These are phyloP conservation scores for Anthopleura xanthogrammica DNA, from an alignment of 92 coral and sea anemone genomes.

Conservation along the genomic window DNA sequence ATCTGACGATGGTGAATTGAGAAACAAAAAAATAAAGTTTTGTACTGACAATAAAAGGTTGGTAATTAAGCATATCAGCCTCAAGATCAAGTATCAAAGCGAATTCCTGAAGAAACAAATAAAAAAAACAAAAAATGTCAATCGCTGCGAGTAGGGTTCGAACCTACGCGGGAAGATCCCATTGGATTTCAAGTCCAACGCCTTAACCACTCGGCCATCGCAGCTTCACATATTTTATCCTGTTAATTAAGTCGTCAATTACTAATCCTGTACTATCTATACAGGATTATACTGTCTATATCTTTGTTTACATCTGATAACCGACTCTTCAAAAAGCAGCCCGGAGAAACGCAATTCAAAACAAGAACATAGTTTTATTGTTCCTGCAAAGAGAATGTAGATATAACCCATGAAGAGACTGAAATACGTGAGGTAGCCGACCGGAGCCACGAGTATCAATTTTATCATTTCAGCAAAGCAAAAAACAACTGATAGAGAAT, in stretches of 20 bases:
- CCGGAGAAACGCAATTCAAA: background rate
- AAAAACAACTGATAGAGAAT: background rate
- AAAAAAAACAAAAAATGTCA: background rate
- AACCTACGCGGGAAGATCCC: constrained; percentile 99
- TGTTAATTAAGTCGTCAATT: background rate
- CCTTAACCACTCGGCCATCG: constrained; percentile 99
- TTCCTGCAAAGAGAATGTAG: background rate
- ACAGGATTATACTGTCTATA: background rate
- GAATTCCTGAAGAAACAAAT: background rate
- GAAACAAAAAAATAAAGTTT: no score
- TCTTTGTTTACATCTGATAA: background rate
- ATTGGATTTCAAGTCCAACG: constrained; percentile 98
- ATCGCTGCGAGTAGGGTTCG: constrained; percentile 81
- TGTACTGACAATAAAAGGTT: no score
- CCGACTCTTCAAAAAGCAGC: background rate
- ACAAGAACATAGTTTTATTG: background rate
- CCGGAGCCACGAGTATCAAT: background rate
- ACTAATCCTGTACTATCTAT: background rate
- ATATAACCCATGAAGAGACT: background rate
- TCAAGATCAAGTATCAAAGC: no score
- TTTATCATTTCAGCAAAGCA: background rate
- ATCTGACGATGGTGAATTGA: no score
- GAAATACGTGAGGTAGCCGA: background rate
- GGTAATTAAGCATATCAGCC: no score
- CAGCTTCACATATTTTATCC: constrained; percentile 1